phyloP scores from a whole-genome alignment of 2,888 invertebrate genomes.

The Antheraea assamensis region DNA sequence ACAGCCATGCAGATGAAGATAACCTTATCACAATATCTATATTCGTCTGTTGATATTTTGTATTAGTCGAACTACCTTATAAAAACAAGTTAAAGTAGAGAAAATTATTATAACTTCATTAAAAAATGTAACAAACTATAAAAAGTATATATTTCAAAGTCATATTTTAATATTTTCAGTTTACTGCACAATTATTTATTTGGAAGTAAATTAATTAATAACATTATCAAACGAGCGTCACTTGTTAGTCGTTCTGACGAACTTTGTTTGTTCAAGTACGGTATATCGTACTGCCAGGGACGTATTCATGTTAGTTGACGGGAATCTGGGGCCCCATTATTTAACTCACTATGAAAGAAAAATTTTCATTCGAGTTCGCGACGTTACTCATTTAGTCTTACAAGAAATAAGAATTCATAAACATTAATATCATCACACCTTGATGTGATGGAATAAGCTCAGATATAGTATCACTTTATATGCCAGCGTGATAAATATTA shows the following conservation, averaged over 20 bases:
- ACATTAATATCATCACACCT: too few species aligned
- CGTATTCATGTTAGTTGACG: not conserved
- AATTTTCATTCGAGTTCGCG: not conserved
- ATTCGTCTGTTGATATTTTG: too few species aligned
- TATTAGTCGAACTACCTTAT: too few species aligned
- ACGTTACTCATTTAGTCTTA: not conserved
- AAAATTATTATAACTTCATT: too few species aligned
- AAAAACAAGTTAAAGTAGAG: too few species aligned
- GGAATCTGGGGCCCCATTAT: not conserved
- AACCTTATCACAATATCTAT: too few species aligned
- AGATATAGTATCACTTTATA: too few species aligned
- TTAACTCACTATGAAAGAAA: not conserved
- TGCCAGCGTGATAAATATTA: too few species aligned
- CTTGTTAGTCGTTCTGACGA: conserved; percentile 21
- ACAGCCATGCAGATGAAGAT: too few species aligned
- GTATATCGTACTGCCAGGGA: conserved; percentile 8
- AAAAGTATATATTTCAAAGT: not conserved
- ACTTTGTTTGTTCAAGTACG: not conserved
- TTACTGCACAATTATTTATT: conserved; percentile 15
- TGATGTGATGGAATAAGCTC: too few species aligned
- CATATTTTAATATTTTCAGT: not conserved
- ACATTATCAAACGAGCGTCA: conserved; percentile 17
- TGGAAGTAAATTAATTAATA: conserved; percentile 17
- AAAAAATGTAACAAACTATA: not conserved
- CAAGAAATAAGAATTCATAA: not conserved